These are phyloP conservation scores for Apocheima hispidaria DNA, from an alignment of 2,888 invertebrate genomes.

Conservation along the genomic window DNA sequence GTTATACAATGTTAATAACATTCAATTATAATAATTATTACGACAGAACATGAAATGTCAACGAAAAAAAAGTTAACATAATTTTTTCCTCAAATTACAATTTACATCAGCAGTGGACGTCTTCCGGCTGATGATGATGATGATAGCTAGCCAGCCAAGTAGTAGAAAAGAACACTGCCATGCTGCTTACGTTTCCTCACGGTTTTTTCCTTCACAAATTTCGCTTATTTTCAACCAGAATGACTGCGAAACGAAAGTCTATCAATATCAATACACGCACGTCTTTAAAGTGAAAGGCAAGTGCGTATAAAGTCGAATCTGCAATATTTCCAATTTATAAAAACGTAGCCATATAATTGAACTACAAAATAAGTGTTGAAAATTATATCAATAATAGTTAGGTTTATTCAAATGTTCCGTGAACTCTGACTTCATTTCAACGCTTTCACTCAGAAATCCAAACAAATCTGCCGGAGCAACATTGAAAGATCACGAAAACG, in stretches of 20 bases:
- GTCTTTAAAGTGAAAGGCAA: constrained; percentile 3
- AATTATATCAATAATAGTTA: constrained; percentile 16
- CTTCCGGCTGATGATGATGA: no score
- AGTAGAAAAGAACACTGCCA: no score
- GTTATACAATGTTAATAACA: no score
- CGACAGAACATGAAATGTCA: no score
- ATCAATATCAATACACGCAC: neutral
- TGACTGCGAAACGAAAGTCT: neutral
- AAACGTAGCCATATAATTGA: constrained; percentile 12
- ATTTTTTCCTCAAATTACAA: no score
- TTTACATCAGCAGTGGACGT: no score
- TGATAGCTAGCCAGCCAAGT: no score
- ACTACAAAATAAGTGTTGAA: constrained; percentile 13
- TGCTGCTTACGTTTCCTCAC: no score
- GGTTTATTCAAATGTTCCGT: constrained; percentile 26
- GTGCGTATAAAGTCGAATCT: neutral
- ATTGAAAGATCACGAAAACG: constrained; percentile 62
- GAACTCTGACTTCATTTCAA: constrained; percentile 39
- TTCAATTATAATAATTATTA: no score
- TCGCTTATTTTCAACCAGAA: no score
- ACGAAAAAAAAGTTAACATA: no score
- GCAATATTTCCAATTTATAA: neutral
- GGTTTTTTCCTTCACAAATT: no score
- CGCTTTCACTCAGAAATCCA: constrained; percentile 43
- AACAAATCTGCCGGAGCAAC: constrained; percentile 35